A percentile compares a stretch with the other conserved stretches of the same genome.
Evolutionary conservation across 2,797 vertebrate genomes (phyloP).

Genomic region (Arrhamphus sclerolepis): DNA sequence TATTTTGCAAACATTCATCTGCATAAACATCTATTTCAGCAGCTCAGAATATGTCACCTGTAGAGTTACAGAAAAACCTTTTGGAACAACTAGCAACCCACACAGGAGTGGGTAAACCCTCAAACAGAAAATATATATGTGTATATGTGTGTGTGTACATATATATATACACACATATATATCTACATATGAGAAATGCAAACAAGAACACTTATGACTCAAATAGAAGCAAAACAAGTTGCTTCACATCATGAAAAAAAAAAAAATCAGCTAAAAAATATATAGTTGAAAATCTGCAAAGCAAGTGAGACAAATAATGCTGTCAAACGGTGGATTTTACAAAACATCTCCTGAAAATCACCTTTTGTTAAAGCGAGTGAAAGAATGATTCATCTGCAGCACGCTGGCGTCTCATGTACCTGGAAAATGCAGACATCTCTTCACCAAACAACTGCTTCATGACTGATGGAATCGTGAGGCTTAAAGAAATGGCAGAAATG

Average conservation of each 20-base stretch:
- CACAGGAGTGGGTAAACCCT: background rate
- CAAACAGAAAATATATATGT: slow-evolving; percentile 21
- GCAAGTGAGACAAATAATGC: slow-evolving; percentile 27
- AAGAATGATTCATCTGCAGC: slow-evolving; percentile 20
- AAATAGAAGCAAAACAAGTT: slow-evolving; percentile 15
- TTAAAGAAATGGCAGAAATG: slow-evolving; percentile 51
- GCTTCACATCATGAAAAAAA: slow-evolving; percentile 28
- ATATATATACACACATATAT: too few species aligned
- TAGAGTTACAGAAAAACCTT: background rate
- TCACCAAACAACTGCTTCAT: slow-evolving; percentile 1
- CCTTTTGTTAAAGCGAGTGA: too few species aligned
- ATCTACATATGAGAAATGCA: background rate
- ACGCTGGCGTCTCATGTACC: slow-evolving; percentile 20
- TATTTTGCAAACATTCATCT: background rate
- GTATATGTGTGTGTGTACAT: too few species aligned
- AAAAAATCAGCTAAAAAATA: slow-evolving; percentile 29
- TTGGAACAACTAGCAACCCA: slow-evolving; percentile 10
- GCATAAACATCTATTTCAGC: slow-evolving; percentile 12
- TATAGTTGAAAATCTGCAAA: slow-evolving; percentile 37
- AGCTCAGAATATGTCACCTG: slow-evolving; percentile 6
- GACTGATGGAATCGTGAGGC: slow-evolving; percentile 45
- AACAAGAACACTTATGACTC: slow-evolving; percentile 33
- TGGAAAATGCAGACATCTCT: slow-evolving; percentile 24
- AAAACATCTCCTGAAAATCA: background rate
- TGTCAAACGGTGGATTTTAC: slow-evolving; percentile 13